Percentiles rank a stretch among this genome's conserved stretches.
Evolutionary conservation across 2,888 invertebrate species (phyloP).

Genomic region (Cheilosia soror): DNA sequence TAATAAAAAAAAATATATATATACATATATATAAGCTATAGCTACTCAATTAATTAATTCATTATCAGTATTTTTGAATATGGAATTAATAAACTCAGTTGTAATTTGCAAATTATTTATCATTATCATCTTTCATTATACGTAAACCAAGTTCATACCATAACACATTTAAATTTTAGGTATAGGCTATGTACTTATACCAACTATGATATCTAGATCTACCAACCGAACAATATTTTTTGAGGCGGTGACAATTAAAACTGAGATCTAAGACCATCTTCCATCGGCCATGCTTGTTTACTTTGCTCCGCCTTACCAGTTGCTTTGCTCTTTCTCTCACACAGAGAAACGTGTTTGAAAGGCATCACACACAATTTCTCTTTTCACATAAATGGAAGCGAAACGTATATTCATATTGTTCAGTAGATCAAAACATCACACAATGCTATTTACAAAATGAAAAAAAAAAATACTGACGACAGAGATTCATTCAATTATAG

Average conservation of each 20-base stretch:
- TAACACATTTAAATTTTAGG: neutral
- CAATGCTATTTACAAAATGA: too few species aligned
- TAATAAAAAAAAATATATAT: too few species aligned
- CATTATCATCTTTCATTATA: too few species aligned
- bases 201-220: neutral
- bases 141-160: too few species aligned
- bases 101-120: too few species aligned
- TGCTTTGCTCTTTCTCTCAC: conserved; percentile 66
- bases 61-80: too few species aligned
- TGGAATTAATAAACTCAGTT: too few species aligned
- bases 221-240: conserved; percentile 36
- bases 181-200: neutral
- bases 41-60: too few species aligned
- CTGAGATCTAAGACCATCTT: conserved; percentile 75
- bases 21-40: too few species aligned
- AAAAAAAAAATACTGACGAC: too few species aligned
- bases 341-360: conserved; percentile 30
- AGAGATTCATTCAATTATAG: too few species aligned
- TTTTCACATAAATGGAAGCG: conserved; percentile 40
- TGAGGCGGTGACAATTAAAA: conserved; percentile 64
- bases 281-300: conserved; percentile 83
- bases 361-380: conserved; percentile 33
- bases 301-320: conserved; percentile 82
- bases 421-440: too few species aligned
- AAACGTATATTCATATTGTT: neutral